Evolutionary conservation across 1,140 invertebrate species (phyloP).

Genomic region (Micrasema minimum): DNA sequence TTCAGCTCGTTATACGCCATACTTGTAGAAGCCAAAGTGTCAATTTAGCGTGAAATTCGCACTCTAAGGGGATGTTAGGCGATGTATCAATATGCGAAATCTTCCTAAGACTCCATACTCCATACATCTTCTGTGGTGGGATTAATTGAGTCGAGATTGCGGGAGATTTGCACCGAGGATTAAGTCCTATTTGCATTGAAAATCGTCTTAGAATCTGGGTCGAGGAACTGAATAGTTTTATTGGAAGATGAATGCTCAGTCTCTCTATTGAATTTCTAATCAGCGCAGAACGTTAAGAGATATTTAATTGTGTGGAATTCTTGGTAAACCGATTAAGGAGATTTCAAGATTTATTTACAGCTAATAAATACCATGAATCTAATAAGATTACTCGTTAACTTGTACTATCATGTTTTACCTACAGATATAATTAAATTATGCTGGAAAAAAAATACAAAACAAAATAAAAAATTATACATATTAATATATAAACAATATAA

Average conservation of each 20-base stretch:
- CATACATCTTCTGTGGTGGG: constrained; percentile 18
- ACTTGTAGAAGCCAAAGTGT: constrained; percentile 6
- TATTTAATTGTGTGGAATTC: constrained; percentile 7
- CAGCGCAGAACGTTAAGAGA: constrained; percentile 6
- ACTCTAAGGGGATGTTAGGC: background rate
- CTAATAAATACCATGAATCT: no score
- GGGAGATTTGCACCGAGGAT: constrained; percentile 38
- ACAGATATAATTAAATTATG: no score
- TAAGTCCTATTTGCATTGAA: constrained; percentile 48
- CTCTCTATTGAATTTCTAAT: constrained; percentile 32
- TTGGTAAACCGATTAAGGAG: no score
- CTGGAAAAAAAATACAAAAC: no score
- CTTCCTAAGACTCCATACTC: constrained; percentile 11
- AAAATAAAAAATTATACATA: no score
- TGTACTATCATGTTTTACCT: no score
- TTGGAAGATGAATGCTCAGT: constrained; percentile 42
- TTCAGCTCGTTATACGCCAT: no score
- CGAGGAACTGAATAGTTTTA: constrained; percentile 44
- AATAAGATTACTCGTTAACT: no score
- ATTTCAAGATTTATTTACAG: no score
- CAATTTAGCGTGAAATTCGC: constrained; percentile 35
- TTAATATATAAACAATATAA: no score
- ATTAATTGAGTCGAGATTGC: constrained; percentile 39
- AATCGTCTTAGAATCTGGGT: constrained; percentile 48
- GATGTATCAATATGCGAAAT: constrained; percentile 31